Conservation (phyloP, 2,113 vertebrate genomes). For the Lamprotornis superbus region DNA sequence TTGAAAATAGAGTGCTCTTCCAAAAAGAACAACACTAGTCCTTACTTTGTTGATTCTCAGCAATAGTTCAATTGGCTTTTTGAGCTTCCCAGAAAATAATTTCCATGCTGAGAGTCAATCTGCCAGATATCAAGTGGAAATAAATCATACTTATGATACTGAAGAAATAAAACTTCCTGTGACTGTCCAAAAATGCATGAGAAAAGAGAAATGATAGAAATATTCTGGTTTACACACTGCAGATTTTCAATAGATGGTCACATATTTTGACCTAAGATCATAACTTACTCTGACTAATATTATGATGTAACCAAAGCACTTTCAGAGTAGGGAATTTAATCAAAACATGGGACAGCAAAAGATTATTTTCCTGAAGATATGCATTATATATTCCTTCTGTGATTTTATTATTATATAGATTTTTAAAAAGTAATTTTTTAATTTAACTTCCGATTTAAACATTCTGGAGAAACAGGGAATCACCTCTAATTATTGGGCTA, state of each 20-base stretch:
- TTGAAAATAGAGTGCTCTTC: not conserved
- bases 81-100: not conserved
- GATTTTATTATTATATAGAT: not conserved
- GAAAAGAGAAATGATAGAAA: not conserved
- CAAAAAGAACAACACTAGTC: not conserved
- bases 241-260: not conserved
- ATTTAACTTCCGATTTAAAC: not conserved
- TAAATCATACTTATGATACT: not conserved
- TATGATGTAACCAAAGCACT: not conserved
- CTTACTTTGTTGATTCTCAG: not conserved
- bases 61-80: not conserved
- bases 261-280: not conserved
- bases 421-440: rapidly evolving
- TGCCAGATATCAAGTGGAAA: not conserved
- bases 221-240: not conserved
- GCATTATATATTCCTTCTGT: not conserved
- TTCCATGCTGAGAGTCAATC: not conserved
- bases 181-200: not conserved
- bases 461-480: not conserved
- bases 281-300: not conserved
- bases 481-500: not conserved
- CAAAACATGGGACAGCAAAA: not conserved
- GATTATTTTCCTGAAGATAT: not conserved
- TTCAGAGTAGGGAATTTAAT: not conserved
- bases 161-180: not conserved